Evolutionary conservation across 2,888 invertebrate species (phyloP), one percentile per base, ranked within the genome.

Genomic region (Pycnomerus fuliginosus): DNA sequence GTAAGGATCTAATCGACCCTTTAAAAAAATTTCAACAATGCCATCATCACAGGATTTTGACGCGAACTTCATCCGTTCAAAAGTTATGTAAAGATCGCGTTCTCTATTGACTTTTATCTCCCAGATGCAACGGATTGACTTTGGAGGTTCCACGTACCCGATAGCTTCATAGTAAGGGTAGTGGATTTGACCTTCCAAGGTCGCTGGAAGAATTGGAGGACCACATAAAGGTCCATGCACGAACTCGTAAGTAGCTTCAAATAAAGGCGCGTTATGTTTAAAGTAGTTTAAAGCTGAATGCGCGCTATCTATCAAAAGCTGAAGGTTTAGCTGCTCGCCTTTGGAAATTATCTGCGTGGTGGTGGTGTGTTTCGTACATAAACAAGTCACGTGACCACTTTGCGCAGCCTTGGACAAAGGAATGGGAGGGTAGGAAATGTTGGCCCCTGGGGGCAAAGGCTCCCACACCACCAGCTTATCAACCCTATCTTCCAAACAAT

Each of bases 141-240:
- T 82, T n/a, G 82, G 82, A 5, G 82, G 81, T 65, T 82, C 82
- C 3, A 80, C 80, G 51, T 80, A 81, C 1, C 83, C 72, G 31
- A 90, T 74, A 0, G 90, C 89, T 68, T 90, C 90, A 66, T 89
- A 82, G 63, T 85, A 87, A 0, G 91, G 91, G 63, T 90, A 91
- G 16, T 88, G 85, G n/a, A 91, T 84, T 69, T 90, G 89, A 0
- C 90, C 91, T 59, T 91, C 90, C 1, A 87, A 84, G 0, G 84
- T 81, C 0, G 90, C 87, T 3, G 85, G 84, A 30, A 91, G 72
- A 2, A 87, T 80, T 0, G 91, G 84, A 1, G 91, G 90, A 0
- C 92, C 92, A 64, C 92, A 92, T 1, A 91, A 74, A 0, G 91
- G 91, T 1, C 90, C 90, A 58, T 93, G 92, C 1, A 91, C 89